Base-by-base conservation (phyloP, 1,140 invertebrate species). In the Diuraphis noxia region DNA sequence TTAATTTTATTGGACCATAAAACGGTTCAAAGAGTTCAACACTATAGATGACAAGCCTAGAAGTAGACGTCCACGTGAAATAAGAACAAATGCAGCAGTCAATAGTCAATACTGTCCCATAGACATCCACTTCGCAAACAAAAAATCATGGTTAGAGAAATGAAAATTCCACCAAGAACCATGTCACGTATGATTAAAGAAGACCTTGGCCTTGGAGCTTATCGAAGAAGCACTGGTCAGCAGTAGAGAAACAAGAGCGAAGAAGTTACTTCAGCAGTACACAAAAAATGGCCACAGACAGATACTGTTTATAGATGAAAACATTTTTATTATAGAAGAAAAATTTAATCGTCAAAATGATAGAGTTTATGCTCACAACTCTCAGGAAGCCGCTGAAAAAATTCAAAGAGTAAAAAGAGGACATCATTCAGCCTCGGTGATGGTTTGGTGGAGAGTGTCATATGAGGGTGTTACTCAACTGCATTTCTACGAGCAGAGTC, bases 31-130 rank as follows among this genome's bases (percentile, higher is more conserved):
- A 10, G 34, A 81, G 23, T 81, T 36, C 34, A 81, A 82, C 21
- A 82, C 79, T 82, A 82, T 82, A 82, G 38, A 82, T 82, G 79
- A 81, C 34, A 81, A 81, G 9, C 34, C 77, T 38, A 36, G 21
- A 81, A 81, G 38, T 81, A 8, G 30, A 82, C 40, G 17, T 82
- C 40, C 79, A 82, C 25, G 30, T 40, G 79, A 82, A 82, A 82
- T 10, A 38, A 82, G 79, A 40, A 40, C 79, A 40, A 82, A 82
- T 82, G 79, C 40, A 82, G 79, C 21, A 38, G 38, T 82, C n/a
- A n/a, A n/a, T n/a, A n/a, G n/a, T n/a, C 79, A 81, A 81, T 40
- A 9, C 79, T 81, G 38, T 81, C 36, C 17, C 36, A 81, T 17
- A 81, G 34, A 81, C 36, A 79, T 79, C 77, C n/a, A 79, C 34